Evolutionary conservation across 2,113 vertebrate species (phyloP), one percentile per base, ranked within the genome.

Genomic region (Agelaius tricolor): DNA sequence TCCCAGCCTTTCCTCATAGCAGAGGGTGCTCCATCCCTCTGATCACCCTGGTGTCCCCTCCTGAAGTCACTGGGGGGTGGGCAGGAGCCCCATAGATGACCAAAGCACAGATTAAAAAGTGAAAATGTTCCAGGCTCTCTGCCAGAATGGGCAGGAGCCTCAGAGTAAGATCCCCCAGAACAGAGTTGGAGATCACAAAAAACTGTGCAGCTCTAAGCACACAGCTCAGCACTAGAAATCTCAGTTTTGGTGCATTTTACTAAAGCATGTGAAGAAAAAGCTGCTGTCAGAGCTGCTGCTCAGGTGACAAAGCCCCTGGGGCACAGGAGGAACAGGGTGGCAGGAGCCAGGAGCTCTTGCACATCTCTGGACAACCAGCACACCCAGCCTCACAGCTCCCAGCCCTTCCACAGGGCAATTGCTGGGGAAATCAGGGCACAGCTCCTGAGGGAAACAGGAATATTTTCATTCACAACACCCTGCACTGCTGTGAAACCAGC

Each of bases 401-500:
- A 7, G 30, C 44, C 73, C 65, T 73, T 96, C 96, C 89, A 90
- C 54, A 54, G 63, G 93, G 69, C 49, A 66, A 49, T 12, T 35
- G n/a, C 80, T 94, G 82, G 46, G 84, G 61, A 67, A 44, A 93
- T 84, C n/a, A 7, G 43, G 95, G 43, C 74, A 67, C 33, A 71
- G 84, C 72, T 94, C 37, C 12, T 69, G 75, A 68, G 58, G 65
- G 21, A 51, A 91, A 69, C 7, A n/a, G 73, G 86, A 92, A 89
- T 86, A 58, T 93, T 95, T 97, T 39, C 93, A 85, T 39, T 85
- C 84, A 75, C 55, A 86, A 37, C 49, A 86, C 13, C 31, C 26
- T 91, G 69, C 75, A 84, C 69, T 37, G 93, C 91, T 41, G 13
- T 80, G 84, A 95, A 65, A 96, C 76, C 87, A 91, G 87, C 94